These are phyloP conservation scores for Amblyjoppa fuscipennis DNA, from an alignment of 2,888 invertebrate species.

Conservation along the genomic window DNA sequence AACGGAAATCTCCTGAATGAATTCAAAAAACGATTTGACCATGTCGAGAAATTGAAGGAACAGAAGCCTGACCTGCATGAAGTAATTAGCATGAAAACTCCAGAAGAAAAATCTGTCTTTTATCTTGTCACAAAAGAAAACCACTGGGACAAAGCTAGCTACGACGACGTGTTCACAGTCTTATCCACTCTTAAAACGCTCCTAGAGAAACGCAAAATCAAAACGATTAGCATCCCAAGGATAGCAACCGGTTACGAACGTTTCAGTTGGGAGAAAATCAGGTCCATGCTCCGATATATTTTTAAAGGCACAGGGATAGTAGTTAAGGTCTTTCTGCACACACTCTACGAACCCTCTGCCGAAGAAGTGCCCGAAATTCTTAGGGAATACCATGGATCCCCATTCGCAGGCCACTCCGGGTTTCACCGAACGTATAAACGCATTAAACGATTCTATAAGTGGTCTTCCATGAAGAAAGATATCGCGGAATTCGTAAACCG, in stretches of 20 bases:
- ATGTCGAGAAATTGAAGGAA: neutral
- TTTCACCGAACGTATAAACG: conserved; percentile 65
- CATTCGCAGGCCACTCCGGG: conserved; percentile 64
- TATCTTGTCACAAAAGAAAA: conserved; percentile 43
- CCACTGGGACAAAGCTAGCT: conserved; percentile 18
- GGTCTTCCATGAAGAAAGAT: conserved; percentile 71
- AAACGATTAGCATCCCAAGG: conserved; percentile 27
- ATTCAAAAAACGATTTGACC: conserved; percentile 29
- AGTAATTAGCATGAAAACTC: conserved; percentile 2
- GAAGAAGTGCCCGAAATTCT: conserved; percentile 48
- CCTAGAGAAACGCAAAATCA: neutral
- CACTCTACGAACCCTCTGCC: conserved; percentile 26
- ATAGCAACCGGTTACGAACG: conserved; percentile 32
- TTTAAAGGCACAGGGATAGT: conserved; percentile 32
- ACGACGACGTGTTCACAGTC: conserved; percentile 30
- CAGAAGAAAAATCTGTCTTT: conserved; percentile 20
- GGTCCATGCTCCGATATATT: conserved; percentile 44
- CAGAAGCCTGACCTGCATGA: conserved; percentile 29
- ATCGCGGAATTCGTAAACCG: conserved; percentile 69
- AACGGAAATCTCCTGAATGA: conserved; percentile 7
- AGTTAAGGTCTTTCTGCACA: conserved; percentile 29
- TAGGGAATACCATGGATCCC: conserved; percentile 54
- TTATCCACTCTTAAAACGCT: conserved; percentile 11
- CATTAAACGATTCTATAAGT: conserved; percentile 68
- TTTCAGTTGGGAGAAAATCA: conserved; percentile 47